Conservation (phyloP, 2,113 vertebrate species). For the Oceanites oceanicus region DNA sequence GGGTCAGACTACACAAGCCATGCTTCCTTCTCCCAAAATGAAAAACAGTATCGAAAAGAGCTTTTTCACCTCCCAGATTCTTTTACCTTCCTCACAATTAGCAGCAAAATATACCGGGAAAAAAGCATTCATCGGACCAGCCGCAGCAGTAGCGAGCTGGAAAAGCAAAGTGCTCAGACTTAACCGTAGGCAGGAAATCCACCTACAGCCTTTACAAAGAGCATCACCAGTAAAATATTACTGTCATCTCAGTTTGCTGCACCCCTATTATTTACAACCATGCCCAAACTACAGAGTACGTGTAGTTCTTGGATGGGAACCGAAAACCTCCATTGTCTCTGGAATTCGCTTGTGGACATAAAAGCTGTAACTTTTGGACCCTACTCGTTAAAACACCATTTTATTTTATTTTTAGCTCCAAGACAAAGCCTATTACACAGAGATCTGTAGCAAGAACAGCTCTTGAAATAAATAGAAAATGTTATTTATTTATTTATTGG, state of each 20-base stretch:
- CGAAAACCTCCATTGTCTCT: accelerated
- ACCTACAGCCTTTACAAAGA: slow-evolving; percentile 12
- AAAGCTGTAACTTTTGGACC: not conserved
- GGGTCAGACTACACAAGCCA: not conserved
- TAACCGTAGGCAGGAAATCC: not conserved
- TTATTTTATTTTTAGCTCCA: not conserved
- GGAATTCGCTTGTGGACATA: not conserved
- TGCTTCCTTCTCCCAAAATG: not conserved
- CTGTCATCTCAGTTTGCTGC: not conserved
- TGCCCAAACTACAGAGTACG: not conserved
- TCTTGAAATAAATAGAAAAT: slow-evolving; percentile 36
- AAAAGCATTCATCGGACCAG: not conserved
- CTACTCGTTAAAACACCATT: not conserved
- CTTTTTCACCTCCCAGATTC: not conserved
- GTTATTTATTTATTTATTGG: slow-evolving; percentile 36
- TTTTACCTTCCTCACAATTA: not conserved
- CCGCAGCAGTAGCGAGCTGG: not conserved
- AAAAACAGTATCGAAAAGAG: not conserved
- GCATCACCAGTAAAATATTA: not conserved
- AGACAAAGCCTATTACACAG: not conserved
- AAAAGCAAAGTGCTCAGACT: not conserved
- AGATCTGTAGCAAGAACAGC: slow-evolving; percentile 20
- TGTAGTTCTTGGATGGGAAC: not conserved
- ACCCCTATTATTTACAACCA: not conserved
- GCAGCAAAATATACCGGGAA: slow-evolving; percentile 22